Conservation (phyloP, 1,140 invertebrate species). For the Heliconius himera region DNA sequence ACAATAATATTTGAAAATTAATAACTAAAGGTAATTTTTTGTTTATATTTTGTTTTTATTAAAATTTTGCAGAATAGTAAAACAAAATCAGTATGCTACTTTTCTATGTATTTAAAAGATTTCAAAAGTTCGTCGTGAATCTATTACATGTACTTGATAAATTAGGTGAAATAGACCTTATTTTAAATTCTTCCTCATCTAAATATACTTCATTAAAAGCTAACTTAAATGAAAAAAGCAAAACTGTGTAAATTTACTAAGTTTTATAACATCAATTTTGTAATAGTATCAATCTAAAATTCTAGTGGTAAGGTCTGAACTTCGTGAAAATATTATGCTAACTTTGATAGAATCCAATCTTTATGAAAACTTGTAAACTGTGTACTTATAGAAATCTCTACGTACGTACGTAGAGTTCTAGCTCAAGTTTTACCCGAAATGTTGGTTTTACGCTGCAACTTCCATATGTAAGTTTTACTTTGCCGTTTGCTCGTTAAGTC, state of each 20-base stretch:
- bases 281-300: not conserved
- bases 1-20: not conserved
- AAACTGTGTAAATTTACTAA: not conserved
- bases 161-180: too few species aligned
- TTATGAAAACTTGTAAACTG: constrained; percentile 8
- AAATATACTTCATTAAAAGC: too few species aligned
- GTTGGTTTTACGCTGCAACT: not conserved
- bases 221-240: too few species aligned
- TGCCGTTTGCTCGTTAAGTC: not conserved
- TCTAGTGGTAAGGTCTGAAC: not conserved
- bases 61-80: too few species aligned
- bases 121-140: too few species aligned
- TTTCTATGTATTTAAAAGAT: too few species aligned
- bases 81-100: too few species aligned
- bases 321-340: not conserved
- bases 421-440: constrained; percentile 2
- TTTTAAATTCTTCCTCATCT: too few species aligned
- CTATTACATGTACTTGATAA: too few species aligned
- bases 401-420: constrained; percentile 8
- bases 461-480: not conserved
- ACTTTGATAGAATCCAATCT: constrained; percentile 6
- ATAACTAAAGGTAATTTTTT: not conserved
- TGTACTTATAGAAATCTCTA: not conserved
- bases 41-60: not conserved
- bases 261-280: not conserved